Conservation (phyloP, 2,113 vertebrate species). For the Nyctereutes procyonoides region DNA sequence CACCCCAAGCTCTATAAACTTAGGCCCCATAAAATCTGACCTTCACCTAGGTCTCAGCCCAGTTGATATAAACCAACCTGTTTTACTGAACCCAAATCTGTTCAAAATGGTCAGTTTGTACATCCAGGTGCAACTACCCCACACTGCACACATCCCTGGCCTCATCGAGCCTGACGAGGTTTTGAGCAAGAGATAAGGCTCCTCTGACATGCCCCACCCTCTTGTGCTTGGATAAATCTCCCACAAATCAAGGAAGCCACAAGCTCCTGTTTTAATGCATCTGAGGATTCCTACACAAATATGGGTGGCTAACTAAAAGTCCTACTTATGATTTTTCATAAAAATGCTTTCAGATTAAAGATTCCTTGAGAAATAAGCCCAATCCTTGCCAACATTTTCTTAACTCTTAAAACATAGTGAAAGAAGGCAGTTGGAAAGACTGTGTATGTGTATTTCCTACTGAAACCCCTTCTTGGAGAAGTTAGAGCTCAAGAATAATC, state of each 20-base stretch:
- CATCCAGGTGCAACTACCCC: accelerated
- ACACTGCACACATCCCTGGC: too few relatives aligned
- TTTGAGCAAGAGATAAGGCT: neutral
- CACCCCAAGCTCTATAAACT: neutral
- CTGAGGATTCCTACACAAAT: neutral
- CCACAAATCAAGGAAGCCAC: accelerated
- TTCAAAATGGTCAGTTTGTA: too few relatives aligned
- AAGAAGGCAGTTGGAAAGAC: neutral
- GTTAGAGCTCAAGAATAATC: neutral
- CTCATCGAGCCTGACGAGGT: neutral
- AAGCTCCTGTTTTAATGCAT: accelerated
- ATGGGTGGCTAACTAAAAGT: neutral
- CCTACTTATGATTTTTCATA: accelerated
- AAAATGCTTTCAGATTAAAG: neutral
- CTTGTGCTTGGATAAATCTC: neutral
- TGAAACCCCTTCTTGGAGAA: neutral
- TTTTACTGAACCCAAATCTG: neutral
- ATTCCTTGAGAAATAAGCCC: neutral
- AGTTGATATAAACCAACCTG: neutral
- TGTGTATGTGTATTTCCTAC: neutral
- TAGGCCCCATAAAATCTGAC: neutral
- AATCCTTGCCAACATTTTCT: neutral
- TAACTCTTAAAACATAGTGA: neutral
- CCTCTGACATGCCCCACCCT: accelerated
- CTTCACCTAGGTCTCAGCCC: neutral